Evolutionary conservation across 2,797 vertebrate genomes (phyloP).

Genomic region (Hippoglossus hippoglossus): DNA sequence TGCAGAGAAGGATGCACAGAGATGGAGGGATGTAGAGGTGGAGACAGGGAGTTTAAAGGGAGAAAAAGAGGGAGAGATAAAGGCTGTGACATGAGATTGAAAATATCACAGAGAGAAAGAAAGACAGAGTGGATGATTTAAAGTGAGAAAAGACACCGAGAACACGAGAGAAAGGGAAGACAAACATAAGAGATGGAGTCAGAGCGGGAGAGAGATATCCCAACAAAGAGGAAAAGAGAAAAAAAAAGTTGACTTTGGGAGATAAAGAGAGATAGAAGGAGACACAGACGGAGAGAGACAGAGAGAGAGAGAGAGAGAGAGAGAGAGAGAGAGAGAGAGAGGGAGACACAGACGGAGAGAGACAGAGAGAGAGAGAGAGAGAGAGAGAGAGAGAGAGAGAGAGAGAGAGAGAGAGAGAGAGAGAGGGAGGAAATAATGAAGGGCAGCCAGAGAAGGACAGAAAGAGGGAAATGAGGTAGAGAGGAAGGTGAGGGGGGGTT

Average conservation of each 20-base stretch:
- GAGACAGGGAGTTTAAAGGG: slow-evolving; percentile 26
- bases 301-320: slow-evolving; percentile 23
- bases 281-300: slow-evolving; percentile 14
- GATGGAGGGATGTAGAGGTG: slow-evolving; percentile 3
- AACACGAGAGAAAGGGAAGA: slow-evolving; percentile 22
- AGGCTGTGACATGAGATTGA: slow-evolving; percentile 13
- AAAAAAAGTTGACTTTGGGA: slow-evolving; percentile 22
- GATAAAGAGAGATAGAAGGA: slow-evolving; percentile 8
- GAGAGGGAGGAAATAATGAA: slow-evolving; percentile 37
- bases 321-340: slow-evolving; percentile 16
- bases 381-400: slow-evolving; percentile 20
- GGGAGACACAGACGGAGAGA: too few species aligned
- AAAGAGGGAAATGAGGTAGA: slow-evolving; percentile 44
- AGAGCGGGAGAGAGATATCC: slow-evolving; percentile 31
- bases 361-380: slow-evolving; percentile 17
- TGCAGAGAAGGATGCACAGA: slow-evolving; percentile 4
- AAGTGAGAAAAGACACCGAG: slow-evolving; percentile 22
- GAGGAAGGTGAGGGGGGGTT: slow-evolving; percentile 42
- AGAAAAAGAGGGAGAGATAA: not conserved
- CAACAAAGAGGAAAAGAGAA: slow-evolving; percentile 6
- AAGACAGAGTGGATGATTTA: slow-evolving; percentile 24
- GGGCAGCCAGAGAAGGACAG: slow-evolving; percentile 36
- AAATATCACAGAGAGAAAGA: slow-evolving; percentile 1
- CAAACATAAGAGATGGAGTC: slow-evolving; percentile 21
- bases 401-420: slow-evolving; percentile 13